Percentiles rank a stretch among this genome's conserved stretches.
These are phyloP conservation scores for Papilio elwesi DNA, from an alignment of 2,888 invertebrate genomes.

Conservation along the genomic window DNA sequence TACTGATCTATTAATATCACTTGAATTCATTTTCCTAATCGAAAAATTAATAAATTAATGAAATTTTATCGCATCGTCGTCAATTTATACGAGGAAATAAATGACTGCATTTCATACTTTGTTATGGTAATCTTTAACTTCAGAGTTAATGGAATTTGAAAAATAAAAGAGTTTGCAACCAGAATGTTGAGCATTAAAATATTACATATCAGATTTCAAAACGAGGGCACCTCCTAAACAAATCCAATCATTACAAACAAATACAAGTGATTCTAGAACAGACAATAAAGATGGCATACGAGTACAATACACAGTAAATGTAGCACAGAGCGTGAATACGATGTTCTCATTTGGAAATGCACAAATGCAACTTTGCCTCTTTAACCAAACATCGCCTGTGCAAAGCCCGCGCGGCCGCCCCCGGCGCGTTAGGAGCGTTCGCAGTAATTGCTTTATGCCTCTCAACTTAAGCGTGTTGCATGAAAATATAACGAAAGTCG, in stretches of 20 bases:
- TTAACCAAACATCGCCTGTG: constrained; percentile 45
- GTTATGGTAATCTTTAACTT: too few species aligned
- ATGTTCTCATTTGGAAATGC: constrained; percentile 35
- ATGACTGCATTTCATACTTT: too few species aligned
- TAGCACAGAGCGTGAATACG: constrained; percentile 17
- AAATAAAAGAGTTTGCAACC: too few species aligned
- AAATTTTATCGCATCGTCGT: constrained; percentile 50
- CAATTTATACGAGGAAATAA: too few species aligned
- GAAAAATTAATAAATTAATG: constrained; percentile 59
- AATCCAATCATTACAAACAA: neutral
- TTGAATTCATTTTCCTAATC: constrained; percentile 44
- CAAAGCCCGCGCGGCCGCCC: constrained; percentile 41
- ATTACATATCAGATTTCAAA: neutral
- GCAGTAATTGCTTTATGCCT: constrained; percentile 49
- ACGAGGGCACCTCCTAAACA: neutral
- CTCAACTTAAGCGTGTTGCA: constrained; percentile 44
- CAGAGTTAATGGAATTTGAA: too few species aligned
- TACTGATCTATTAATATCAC: constrained; percentile 58
- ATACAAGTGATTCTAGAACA: neutral
- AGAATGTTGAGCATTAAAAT: too few species aligned
- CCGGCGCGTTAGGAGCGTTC: constrained; percentile 45
- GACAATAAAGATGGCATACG: neutral
- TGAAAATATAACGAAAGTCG: constrained; percentile 24
- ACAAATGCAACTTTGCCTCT: constrained; percentile 35
- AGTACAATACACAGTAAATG: constrained; percentile 11